These are phyloP conservation scores for Acipenser transmontanus DNA, from an alignment of 2,797 vertebrate genomes.

Conservation along the genomic window DNA sequence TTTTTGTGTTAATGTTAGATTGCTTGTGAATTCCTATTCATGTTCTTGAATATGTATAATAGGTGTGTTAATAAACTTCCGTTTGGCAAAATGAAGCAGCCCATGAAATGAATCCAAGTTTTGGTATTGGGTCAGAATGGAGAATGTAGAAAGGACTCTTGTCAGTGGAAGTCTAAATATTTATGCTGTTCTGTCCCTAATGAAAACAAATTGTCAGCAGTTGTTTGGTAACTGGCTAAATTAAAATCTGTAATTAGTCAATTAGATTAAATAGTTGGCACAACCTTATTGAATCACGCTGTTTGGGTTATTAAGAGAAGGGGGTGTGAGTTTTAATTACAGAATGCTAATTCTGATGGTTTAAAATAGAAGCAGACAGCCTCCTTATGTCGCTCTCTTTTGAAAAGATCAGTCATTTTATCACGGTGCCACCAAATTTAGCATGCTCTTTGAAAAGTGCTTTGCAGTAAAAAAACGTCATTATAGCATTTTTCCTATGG, in stretches of 20 bases:
- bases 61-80: neutral
- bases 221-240: slow-evolving; percentile 78
- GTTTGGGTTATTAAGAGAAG: slow-evolving; percentile 78
- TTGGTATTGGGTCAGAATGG: slow-evolving; percentile 36
- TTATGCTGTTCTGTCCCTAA: slow-evolving; percentile 74
- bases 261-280: slow-evolving; percentile 81
- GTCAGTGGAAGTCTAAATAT: slow-evolving; percentile 66
- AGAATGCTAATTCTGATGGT: slow-evolving; percentile 77
- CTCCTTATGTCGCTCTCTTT: slow-evolving; percentile 19
- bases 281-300: slow-evolving; percentile 77
- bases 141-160: slow-evolving; percentile 47
- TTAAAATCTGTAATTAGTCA: slow-evolving; percentile 82
- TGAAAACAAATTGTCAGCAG: slow-evolving; percentile 80
- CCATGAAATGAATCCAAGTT: slow-evolving; percentile 4
- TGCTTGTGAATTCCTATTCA: too few species aligned
- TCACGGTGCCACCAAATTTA: neutral
- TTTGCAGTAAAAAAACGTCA: neutral
- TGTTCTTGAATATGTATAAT: too few species aligned
- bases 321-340: slow-evolving; percentile 79
- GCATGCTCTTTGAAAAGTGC: neutral
- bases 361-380: slow-evolving; percentile 72
- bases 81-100: neutral
- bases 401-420: neutral
- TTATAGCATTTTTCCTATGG: slow-evolving; percentile 6
- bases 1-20: too few species aligned